Conservation (phyloP, 1,140 invertebrate genomes). For the Heliconius melpomene region DNA sequence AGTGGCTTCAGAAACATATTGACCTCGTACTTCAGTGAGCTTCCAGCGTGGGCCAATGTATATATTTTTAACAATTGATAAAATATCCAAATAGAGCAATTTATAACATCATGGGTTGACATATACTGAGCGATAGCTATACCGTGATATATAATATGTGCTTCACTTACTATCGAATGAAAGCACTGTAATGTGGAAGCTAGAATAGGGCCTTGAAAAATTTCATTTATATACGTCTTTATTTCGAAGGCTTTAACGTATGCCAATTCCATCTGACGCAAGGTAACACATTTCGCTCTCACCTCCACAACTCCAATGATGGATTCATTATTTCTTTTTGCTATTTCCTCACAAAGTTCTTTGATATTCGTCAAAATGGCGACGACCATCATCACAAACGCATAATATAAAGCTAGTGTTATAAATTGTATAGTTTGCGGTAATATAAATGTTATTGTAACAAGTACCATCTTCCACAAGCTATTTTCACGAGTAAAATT, state of each 20-base stretch:
- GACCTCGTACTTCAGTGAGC: conserved; percentile 57
- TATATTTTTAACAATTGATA: conserved; percentile 68
- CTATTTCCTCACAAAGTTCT: conserved; percentile 41
- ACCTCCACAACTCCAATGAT: conserved; percentile 39
- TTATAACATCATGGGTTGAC: conserved; percentile 51
- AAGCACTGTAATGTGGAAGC: conserved; percentile 59
- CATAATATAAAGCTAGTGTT: conserved; percentile 51
- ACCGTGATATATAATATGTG: conserved; percentile 63
- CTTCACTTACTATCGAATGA: conserved; percentile 62
- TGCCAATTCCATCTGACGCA: conserved; percentile 53
- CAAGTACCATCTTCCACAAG: conserved; percentile 57
- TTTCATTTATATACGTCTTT: conserved; percentile 56
- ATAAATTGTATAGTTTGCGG: conserved; percentile 62
- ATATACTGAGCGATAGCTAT: conserved; percentile 42
- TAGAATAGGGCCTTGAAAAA: conserved; percentile 61
- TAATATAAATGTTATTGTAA: conserved; percentile 55
- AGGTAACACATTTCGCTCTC: conserved; percentile 42
- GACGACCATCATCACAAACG: conserved; percentile 51
- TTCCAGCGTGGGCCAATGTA: conserved; percentile 53
- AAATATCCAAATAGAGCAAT: conserved; percentile 61
- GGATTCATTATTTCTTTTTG: conserved; percentile 32
- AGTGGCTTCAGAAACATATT: neutral
- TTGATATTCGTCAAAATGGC: conserved; percentile 52
- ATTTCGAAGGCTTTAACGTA: conserved; percentile 58
- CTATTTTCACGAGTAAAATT: conserved; percentile 52